These are phyloP conservation scores for Corella eumyota DNA, from an alignment of 23 tunicate species.

Conservation along the genomic window DNA sequence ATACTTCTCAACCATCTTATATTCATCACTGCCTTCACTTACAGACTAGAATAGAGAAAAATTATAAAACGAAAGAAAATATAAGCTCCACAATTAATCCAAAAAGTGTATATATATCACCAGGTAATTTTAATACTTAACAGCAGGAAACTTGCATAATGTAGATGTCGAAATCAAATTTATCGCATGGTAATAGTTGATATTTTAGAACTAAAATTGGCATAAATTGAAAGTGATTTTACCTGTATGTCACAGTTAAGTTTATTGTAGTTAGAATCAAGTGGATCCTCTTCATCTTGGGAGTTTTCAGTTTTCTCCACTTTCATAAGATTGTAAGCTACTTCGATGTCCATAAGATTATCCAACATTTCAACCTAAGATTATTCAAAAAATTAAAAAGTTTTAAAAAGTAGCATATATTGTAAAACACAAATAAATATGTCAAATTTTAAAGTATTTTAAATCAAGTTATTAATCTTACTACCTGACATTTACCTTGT, in stretches of 20 bases:
- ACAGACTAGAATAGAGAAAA: conserved; percentile 26
- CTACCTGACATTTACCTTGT: not conserved
- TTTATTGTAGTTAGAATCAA: conserved; percentile 76
- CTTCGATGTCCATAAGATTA: conserved; percentile 81
- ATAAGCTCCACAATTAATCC: not conserved
- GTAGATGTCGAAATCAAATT: too few relatives aligned
- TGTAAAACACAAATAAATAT: too few relatives aligned
- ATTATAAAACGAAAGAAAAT: not conserved
- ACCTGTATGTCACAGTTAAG: conserved; percentile 67
- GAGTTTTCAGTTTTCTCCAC: not conserved
- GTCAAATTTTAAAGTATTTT: not conserved
- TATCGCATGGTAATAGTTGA: not conserved
- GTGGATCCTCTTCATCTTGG: conserved; percentile 41
- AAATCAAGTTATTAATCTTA: not conserved
- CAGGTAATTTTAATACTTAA: too few relatives aligned
- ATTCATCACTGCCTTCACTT: conserved; percentile 43
- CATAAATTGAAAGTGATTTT: not conserved
- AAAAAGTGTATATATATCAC: too few relatives aligned
- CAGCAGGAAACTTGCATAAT: too few relatives aligned
- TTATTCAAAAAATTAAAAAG: not conserved
- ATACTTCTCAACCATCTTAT: conserved; percentile 59
- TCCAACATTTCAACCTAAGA: conserved; percentile 69
- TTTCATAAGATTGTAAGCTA: conserved; percentile 71
- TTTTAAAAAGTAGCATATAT: too few relatives aligned
- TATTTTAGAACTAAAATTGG: not conserved